A percentile compares a stretch with the other conserved stretches of the same genome.
phyloP scores from a whole-genome alignment of 2,888 invertebrate species.

The Allolobophora icterica region DNA sequence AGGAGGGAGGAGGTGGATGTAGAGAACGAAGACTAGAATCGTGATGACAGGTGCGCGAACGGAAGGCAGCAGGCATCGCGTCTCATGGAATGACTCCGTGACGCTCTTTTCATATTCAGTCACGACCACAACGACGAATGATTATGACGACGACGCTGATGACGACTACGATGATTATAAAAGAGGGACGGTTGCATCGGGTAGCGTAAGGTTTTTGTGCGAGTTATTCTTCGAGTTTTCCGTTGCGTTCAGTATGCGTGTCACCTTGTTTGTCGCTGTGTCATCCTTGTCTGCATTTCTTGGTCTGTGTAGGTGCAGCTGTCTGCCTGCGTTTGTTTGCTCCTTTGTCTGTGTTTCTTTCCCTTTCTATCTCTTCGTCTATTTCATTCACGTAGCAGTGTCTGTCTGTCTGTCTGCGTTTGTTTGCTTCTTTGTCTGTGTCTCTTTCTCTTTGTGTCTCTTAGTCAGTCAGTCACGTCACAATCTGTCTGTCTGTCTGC shows the following conservation, averaged over 20 bases:
- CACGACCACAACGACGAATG: background rate
- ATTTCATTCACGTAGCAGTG: background rate
- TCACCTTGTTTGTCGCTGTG: background rate
- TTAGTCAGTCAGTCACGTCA: too few species aligned
- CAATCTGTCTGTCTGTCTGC: background rate
- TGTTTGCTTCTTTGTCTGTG: too few species aligned
- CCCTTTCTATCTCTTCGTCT: background rate
- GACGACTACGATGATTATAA: background rate
- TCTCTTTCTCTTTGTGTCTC: too few species aligned
- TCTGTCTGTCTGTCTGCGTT: background rate
- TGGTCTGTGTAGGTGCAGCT: background rate
- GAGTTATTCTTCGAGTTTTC: background rate
- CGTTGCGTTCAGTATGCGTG: background rate
- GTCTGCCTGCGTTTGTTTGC: background rate
- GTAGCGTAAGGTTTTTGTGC: background rate
- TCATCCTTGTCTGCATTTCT: background rate
- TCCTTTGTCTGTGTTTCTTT: background rate
- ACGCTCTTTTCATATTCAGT: background rate
- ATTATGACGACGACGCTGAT: constrained; percentile 9
- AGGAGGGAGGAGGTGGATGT: too few species aligned
- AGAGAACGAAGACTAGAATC: background rate
- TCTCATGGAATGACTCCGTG: background rate
- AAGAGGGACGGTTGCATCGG: background rate
- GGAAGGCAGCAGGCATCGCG: background rate
- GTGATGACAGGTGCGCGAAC: background rate